These are phyloP conservation scores for Netelia virgata DNA, from an alignment of 2,888 invertebrate genomes.

Conservation along the genomic window DNA sequence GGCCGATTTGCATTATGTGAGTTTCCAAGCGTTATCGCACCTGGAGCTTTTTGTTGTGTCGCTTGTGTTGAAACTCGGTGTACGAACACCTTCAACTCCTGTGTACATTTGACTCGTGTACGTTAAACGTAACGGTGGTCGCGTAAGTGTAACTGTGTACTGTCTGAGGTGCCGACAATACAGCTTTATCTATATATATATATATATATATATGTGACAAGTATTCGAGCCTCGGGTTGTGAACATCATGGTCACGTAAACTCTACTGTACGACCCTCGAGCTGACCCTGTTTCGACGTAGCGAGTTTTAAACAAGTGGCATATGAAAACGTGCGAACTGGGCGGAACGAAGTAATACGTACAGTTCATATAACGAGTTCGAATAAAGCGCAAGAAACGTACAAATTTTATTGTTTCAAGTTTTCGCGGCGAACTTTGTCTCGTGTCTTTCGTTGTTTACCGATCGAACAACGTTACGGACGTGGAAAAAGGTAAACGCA, in stretches of 20 bases:
- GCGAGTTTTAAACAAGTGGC: constrained; percentile 53
- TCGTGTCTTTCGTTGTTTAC: not conserved
- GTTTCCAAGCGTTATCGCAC: constrained; percentile 36
- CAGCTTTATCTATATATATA: not conserved
- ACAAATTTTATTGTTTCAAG: not conserved
- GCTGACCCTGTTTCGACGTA: constrained; percentile 56
- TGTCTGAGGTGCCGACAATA: constrained; percentile 12
- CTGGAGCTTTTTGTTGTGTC: constrained; percentile 25
- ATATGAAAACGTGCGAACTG: constrained; percentile 21
- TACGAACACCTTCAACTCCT: not conserved
- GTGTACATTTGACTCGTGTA: not conserved
- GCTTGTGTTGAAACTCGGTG: not conserved
- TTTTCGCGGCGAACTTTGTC: not conserved
- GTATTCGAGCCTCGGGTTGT: constrained; percentile 32
- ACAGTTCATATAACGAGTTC: not conserved
- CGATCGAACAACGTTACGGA: not conserved
- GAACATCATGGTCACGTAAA: constrained; percentile 58
- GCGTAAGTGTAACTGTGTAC: not conserved
- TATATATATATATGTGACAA: not conserved
- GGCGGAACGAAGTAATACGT: constrained; percentile 6
- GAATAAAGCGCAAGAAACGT: not conserved
- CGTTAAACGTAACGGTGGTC: not conserved
- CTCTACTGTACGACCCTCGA: constrained; percentile 48
- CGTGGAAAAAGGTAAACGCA: not conserved
- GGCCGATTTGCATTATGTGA: constrained; percentile 39